phyloP scores from a whole-genome alignment of 2,888 invertebrate species.

The Anoplius nigerrimus region DNA sequence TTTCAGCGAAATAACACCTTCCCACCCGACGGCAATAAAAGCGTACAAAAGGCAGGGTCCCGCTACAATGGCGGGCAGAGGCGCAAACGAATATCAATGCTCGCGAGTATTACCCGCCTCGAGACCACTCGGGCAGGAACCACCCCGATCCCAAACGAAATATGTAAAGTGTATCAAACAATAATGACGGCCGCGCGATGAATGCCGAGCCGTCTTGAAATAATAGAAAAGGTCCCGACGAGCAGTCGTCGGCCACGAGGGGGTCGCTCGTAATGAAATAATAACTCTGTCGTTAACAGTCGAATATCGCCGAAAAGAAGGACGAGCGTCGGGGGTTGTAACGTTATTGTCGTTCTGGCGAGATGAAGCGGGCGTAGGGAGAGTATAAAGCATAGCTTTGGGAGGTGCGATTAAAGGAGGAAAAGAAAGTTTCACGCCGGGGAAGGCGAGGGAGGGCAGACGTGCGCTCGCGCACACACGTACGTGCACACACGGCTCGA shows the following conservation, averaged over 20 bases:
- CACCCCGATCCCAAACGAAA: no score
- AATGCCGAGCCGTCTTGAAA: constrained; percentile 33
- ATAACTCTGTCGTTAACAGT: not conserved
- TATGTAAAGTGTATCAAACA: constrained; percentile 17
- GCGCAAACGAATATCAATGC: no score
- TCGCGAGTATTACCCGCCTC: no score
- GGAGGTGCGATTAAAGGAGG: constrained; percentile 20
- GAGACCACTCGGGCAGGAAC: no score
- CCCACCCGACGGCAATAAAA: no score
- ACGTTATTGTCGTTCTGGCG: constrained; percentile 39
- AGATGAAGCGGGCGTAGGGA: constrained; percentile 25
- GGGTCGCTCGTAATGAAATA: not conserved
- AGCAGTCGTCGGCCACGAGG: not conserved
- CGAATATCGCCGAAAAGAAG: constrained; percentile 12
- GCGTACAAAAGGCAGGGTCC: no score
- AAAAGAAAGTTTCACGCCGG: constrained; percentile 15
- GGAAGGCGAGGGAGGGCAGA: not conserved
- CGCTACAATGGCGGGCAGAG: no score
- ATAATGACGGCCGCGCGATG: constrained; percentile 10
- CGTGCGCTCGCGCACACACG: no score
- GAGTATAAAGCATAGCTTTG: constrained; percentile 27
- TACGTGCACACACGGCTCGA: no score
- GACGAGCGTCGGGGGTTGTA: constrained; percentile 22
- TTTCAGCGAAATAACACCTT: no score
- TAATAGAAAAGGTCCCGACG: not conserved